These are phyloP conservation scores for Cyprinodon tularosa DNA, from an alignment of 2,113 vertebrate genomes.

Conservation along the genomic window DNA sequence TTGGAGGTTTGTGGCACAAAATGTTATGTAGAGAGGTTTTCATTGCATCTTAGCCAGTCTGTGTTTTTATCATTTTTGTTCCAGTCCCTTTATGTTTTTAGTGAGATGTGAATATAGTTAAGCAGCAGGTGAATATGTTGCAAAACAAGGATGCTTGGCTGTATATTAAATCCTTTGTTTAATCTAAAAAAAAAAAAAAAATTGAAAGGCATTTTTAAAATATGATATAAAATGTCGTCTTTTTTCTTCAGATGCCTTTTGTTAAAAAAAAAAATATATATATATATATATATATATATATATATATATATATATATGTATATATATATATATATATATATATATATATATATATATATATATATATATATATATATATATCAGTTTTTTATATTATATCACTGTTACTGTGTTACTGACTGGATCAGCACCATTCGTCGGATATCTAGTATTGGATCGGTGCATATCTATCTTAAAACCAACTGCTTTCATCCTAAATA, in stretches of 20 bases:
- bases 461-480: background rate
- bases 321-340: background rate
- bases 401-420: background rate
- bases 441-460: too few relatives aligned
- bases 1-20: background rate
- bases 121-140: too few relatives aligned
- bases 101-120: constrained; percentile 1
- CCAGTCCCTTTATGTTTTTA: background rate
- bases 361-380: background rate
- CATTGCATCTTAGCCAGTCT: background rate
- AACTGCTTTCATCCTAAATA: background rate
- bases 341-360: background rate
- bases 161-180: background rate
- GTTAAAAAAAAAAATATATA: background rate
- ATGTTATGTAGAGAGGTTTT: background rate
- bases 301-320: background rate
- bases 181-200: constrained; percentile 4
- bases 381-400: background rate
- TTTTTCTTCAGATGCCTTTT: too few relatives aligned
- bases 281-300: background rate
- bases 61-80: constrained; percentile 1
- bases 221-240: background rate
- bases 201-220: background rate
- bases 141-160: too few relatives aligned
- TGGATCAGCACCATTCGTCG: background rate